Conservation (phyloP, 2,888 invertebrate genomes). For the Ernsta delagoae region DNA sequence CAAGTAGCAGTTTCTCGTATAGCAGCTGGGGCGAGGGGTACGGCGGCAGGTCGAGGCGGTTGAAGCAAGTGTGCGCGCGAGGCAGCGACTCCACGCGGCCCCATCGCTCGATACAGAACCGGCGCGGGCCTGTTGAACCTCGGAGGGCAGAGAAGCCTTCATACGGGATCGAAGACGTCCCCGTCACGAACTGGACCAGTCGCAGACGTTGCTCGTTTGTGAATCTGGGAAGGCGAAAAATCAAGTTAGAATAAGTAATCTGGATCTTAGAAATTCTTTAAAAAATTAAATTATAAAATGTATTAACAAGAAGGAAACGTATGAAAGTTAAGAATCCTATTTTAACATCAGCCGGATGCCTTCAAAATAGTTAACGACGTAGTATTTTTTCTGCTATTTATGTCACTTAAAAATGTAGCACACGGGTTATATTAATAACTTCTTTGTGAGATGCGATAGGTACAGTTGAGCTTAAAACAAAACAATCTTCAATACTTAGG, state of each 20-base stretch:
- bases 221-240: slow-evolving; percentile 84
- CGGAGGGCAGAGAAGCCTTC: slow-evolving; percentile 98
- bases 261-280: background rate
- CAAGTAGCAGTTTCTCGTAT: slow-evolving; percentile 95
- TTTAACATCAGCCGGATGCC: background rate
- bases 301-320: background rate
- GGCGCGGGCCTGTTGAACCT: slow-evolving; percentile 97
- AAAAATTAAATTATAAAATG: too few relatives aligned
- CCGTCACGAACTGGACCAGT: slow-evolving; percentile 98
- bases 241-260: background rate
- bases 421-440: slow-evolving; percentile 6
- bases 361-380: slow-evolving; percentile 5
- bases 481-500: background rate
- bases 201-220: slow-evolving; percentile 97
- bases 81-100: slow-evolving; percentile 97
- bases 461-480: too few relatives aligned
- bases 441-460: slow-evolving; percentile 8
- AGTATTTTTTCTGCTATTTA: slow-evolving; percentile 24
- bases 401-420: slow-evolving; percentile 28
- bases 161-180: slow-evolving; percentile 98
- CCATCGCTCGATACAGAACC: slow-evolving; percentile 99
- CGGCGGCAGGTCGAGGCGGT: slow-evolving; percentile 97
- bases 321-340: background rate
- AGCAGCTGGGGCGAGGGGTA: slow-evolving; percentile 97
- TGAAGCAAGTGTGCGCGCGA: slow-evolving; percentile 99